Conservation (phyloP, 2,888 invertebrate species). For the Halictus ligatus region DNA sequence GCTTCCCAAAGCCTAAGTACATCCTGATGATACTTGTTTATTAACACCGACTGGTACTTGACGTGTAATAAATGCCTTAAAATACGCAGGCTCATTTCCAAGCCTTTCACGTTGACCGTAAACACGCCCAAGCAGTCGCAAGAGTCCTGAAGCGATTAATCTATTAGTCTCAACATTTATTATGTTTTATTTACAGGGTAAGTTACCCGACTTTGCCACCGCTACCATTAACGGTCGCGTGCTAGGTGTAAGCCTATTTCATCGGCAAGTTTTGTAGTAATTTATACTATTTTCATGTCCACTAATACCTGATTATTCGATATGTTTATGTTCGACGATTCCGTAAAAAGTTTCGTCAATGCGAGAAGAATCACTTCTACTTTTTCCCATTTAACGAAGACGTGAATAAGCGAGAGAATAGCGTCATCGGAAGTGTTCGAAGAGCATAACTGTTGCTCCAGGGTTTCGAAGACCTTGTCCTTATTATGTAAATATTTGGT, state of each 20-base stretch:
- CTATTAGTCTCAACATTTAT: not conserved
- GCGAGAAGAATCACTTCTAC: conserved; percentile 48
- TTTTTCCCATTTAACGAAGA: conserved; percentile 68
- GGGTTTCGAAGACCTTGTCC: conserved; percentile 31
- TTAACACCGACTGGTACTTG: conserved; percentile 53
- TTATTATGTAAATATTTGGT: conserved; percentile 30
- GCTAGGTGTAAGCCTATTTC: not conserved
- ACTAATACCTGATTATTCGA: conserved; percentile 35
- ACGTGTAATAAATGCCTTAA: conserved; percentile 53
- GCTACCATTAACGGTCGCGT: not conserved
- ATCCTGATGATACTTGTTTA: conserved; percentile 57
- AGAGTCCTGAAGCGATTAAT: conserved; percentile 30
- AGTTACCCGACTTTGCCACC: not conserved
- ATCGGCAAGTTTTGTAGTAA: not conserved
- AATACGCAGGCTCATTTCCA: conserved; percentile 56
- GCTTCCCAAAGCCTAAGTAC: conserved; percentile 59
- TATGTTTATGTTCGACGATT: conserved; percentile 26
- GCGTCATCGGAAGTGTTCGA: conserved; percentile 42
- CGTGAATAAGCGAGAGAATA: conserved; percentile 56
- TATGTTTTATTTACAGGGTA: not conserved
- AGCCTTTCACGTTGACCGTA: conserved; percentile 36
- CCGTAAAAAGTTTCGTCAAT: conserved; percentile 35
- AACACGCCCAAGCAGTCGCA: not conserved
- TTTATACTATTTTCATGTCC: not conserved
- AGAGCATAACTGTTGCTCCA: conserved; percentile 48